These are phyloP conservation scores for Crypturellus tataupa DNA, from an alignment of 2,797 vertebrate species.

Conservation along the genomic window DNA sequence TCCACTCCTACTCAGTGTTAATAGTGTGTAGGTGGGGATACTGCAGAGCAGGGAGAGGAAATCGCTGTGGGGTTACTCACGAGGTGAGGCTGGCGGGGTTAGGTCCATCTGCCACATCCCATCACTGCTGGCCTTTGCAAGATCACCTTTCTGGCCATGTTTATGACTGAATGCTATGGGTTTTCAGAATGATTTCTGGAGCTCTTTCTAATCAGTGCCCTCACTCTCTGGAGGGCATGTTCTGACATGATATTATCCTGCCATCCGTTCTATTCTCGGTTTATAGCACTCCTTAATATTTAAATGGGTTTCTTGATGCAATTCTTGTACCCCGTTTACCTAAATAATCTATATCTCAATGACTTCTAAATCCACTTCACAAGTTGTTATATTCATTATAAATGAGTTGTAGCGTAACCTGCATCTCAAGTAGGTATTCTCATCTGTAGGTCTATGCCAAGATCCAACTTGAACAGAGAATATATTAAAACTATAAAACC, in stretches of 20 bases:
- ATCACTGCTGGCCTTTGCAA: not conserved
- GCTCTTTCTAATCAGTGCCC: conserved; percentile 27
- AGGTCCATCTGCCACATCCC: not conserved
- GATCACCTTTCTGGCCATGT: not conserved
- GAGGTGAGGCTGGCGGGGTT: not conserved
- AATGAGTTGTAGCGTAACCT: conserved; percentile 60
- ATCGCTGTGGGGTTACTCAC: not conserved
- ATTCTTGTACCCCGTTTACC: conserved; percentile 59
- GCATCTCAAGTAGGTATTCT: conserved; percentile 60
- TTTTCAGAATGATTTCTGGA: conserved; percentile 42
- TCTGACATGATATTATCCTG: conserved; percentile 64
- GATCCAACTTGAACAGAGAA: not conserved
- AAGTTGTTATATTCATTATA: conserved; percentile 68
- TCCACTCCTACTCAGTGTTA: not conserved
- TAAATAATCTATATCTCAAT: conserved; percentile 73
- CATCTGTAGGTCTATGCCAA: conserved; percentile 35
- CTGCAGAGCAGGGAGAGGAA: not conserved
- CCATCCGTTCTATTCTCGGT: conserved; percentile 7
- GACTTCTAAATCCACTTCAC: conserved; percentile 73
- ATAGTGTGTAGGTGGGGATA: not conserved
- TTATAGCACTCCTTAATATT: conserved; percentile 68
- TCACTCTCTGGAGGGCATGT: conserved; percentile 48
- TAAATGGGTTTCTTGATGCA: conserved; percentile 66
- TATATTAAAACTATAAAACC: conserved; percentile 58
- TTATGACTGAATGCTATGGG: not conserved